A percentile compares a stretch with the other conserved stretches of the same genome.
phyloP scores from a whole-genome alignment of 53 echinoderm and acorn worm genomes.

The Paelopatides confundens region DNA sequence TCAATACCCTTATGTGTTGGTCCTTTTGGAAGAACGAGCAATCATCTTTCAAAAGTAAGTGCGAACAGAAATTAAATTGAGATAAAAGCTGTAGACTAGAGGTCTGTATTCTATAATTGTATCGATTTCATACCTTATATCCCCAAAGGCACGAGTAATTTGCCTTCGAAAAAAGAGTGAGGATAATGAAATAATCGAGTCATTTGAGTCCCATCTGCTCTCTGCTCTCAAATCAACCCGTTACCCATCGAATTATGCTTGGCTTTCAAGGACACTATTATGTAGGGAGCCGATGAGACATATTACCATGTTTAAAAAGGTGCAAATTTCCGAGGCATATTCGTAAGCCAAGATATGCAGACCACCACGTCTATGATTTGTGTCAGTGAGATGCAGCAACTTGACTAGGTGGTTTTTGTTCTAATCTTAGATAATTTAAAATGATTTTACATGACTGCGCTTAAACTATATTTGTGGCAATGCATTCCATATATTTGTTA shows the following conservation, averaged over 20 bases:
- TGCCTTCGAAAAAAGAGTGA: background rate
- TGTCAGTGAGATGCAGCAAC: no score
- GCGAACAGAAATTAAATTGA: slow-evolving; percentile 24
- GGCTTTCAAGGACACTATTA: background rate
- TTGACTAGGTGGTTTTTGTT: no score
- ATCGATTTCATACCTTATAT: slow-evolving; percentile 4
- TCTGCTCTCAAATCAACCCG: background rate
- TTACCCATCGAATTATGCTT: background rate
- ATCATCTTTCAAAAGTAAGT: background rate
- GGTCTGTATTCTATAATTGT: slow-evolving; percentile 16
- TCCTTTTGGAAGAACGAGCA: background rate
- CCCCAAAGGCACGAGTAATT: background rate
- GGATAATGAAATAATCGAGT: slow-evolving; percentile 8
- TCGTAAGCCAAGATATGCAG: no score
- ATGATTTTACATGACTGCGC: no score
- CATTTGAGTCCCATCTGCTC: background rate
- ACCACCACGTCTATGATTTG: no score
- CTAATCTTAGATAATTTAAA: no score
- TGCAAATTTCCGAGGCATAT: no score
- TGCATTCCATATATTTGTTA: no score
- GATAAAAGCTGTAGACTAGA: slow-evolving; percentile 27
- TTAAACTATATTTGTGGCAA: no score
- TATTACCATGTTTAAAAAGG: no score
- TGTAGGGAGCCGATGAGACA: background rate
- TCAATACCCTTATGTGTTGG: no score